These are phyloP conservation scores for Caenorhabditis briggsae DNA, from an alignment of 1,140 invertebrate species.

Conservation along the genomic window DNA sequence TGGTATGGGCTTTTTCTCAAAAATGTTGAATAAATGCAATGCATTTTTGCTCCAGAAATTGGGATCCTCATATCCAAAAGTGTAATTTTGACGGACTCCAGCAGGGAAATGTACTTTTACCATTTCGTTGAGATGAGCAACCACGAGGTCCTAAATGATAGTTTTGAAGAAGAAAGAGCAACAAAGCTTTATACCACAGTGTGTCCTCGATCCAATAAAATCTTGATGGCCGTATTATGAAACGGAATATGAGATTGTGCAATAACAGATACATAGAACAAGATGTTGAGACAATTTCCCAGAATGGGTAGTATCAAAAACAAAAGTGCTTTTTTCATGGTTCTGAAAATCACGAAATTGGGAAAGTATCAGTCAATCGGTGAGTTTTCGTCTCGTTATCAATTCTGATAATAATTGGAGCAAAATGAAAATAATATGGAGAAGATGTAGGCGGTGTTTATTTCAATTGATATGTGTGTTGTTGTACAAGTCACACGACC, in stretches of 20 bases:
- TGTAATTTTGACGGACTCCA: slow-evolving; percentile 28
- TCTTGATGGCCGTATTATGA: slow-evolving; percentile 34
- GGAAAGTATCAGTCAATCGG: neutral
- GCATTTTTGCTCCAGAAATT: slow-evolving; percentile 19
- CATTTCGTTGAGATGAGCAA: slow-evolving; percentile 39
- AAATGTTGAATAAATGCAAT: slow-evolving; percentile 22
- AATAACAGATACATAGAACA: slow-evolving; percentile 38
- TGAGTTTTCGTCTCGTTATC: neutral
- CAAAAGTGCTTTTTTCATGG: neutral
- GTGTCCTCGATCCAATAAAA: slow-evolving; percentile 31
- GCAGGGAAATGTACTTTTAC: slow-evolving; percentile 8
- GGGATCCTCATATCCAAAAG: slow-evolving; percentile 37
- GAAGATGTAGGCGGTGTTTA: slow-evolving; percentile 30
- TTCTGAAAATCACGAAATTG: neutral
- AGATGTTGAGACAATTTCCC: neutral
- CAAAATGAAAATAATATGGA: neutral
- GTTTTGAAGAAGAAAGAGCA: neutral
- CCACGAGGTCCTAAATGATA: slow-evolving; percentile 20
- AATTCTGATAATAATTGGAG: neutral
- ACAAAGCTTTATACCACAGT: slow-evolving; percentile 11
- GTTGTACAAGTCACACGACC: slow-evolving; percentile 16
- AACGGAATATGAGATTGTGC: slow-evolving; percentile 45
- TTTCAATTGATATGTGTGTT: neutral
- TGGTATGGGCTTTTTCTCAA: slow-evolving; percentile 4
- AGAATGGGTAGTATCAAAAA: neutral